Conservation (phyloP, 2,113 vertebrate genomes). For the Thamnophis sirtalis region DNA sequence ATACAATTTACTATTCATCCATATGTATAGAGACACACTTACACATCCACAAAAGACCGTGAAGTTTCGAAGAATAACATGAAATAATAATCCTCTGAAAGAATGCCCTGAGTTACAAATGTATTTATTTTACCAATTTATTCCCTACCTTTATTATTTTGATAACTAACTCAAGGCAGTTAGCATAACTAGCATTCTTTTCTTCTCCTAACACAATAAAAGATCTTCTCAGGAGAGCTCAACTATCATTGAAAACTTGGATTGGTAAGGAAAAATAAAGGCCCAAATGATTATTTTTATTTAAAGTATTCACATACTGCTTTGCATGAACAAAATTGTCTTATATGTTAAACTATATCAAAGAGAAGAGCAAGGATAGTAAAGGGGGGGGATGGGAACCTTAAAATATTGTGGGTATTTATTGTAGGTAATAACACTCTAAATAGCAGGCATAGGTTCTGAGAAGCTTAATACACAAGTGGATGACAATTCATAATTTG, state of each 20-base stretch:
- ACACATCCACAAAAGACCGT: not conserved
- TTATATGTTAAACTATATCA: not conserved
- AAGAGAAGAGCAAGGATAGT: not conserved
- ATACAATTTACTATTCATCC: not conserved
- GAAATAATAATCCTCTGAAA: not conserved
- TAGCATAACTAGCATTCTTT: no score
- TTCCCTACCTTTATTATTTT: no score
- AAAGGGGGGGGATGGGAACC: not conserved
- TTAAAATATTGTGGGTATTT: not conserved
- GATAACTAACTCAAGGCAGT: no score
- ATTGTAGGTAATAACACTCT: not conserved
- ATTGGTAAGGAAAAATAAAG: not conserved
- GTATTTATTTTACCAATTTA: no score
- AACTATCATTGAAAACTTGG: not conserved
- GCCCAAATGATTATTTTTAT: not conserved
- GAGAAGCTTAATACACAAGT: not conserved
- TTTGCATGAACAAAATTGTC: not conserved
- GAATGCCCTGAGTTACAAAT: not conserved
- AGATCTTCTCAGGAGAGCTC: not conserved
- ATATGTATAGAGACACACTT: not conserved
- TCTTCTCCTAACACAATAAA: not conserved
- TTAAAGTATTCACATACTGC: not conserved
- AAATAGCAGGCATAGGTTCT: not conserved
- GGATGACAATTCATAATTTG: not conserved
- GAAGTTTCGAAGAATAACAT: not conserved